These are phyloP conservation scores for Epinephelus malabaricus DNA, from an alignment of 2,797 vertebrate genomes.

Conservation along the genomic window DNA sequence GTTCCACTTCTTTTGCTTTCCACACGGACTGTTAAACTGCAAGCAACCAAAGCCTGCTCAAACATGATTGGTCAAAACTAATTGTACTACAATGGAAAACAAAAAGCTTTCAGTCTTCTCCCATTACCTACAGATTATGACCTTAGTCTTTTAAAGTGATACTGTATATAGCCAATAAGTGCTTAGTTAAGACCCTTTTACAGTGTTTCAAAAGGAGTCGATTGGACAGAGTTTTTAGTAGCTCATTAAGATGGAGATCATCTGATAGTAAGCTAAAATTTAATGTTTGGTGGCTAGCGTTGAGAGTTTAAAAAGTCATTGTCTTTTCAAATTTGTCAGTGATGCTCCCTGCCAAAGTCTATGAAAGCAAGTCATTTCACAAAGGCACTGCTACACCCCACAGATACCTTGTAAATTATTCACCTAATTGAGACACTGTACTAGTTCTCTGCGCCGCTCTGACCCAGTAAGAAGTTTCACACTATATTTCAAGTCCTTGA, in stretches of 20 bases:
- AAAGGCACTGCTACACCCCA: constrained; percentile 32
- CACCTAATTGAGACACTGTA: constrained; percentile 60
- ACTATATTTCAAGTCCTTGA: constrained; percentile 50
- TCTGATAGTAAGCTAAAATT: not conserved
- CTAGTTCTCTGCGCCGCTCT: constrained; percentile 51
- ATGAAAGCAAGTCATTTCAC: constrained; percentile 28
- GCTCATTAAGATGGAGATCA: not conserved
- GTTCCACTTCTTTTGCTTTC: too few species aligned
- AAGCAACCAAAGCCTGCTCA: too few species aligned
- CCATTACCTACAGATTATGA: too few species aligned
- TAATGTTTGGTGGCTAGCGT: not conserved
- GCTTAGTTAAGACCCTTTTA: too few species aligned
- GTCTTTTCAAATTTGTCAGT: constrained; percentile 7
- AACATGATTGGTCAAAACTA: too few species aligned
- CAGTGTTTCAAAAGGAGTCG: not conserved
- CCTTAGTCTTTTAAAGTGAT: not conserved
- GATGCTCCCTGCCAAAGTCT: constrained; percentile 22
- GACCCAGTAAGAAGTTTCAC: constrained; percentile 63
- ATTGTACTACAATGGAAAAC: too few species aligned
- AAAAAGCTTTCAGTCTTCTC: too few species aligned
- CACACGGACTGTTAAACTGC: too few species aligned
- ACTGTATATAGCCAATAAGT: not conserved
- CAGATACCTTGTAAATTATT: constrained; percentile 69
- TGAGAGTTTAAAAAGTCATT: constrained; percentile 17
- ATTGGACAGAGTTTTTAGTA: not conserved